These are phyloP conservation scores for Sorex maritimensis DNA, from an alignment of 2,797 vertebrate genomes.

Conservation along the genomic window DNA sequence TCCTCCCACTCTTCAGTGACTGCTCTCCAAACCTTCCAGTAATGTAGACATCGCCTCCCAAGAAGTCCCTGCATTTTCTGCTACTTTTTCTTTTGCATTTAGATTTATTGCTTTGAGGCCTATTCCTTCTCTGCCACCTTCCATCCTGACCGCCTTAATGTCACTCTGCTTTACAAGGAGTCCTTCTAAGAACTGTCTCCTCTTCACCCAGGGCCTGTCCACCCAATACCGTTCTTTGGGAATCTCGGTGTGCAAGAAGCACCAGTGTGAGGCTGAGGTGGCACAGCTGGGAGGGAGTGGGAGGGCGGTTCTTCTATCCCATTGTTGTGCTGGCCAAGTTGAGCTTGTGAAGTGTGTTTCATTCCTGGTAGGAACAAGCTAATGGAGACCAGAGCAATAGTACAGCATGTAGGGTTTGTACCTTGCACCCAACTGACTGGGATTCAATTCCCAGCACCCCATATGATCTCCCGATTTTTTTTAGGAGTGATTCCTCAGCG, in stretches of 20 bases:
- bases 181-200: neutral
- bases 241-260: neutral
- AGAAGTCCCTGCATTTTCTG: neutral
- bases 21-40: neutral
- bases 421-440: too few species aligned
- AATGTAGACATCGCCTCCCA: neutral
- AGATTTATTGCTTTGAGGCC: conserved; percentile 42
- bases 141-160: neutral
- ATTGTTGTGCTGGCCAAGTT: neutral
- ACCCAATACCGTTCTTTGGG: neutral
- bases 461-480: too few species aligned
- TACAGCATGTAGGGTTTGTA: too few species aligned
- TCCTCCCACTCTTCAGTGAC: conserved; percentile 10
- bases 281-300: neutral
- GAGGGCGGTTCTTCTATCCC: neutral
- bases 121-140: conserved; percentile 7
- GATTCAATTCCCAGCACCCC: too few species aligned
- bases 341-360: neutral
- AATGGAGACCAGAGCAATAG: neutral
- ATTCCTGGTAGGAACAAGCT: neutral
- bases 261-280: neutral
- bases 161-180: neutral
- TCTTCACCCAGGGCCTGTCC: too few species aligned
- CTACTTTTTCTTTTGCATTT: conserved; percentile 18
- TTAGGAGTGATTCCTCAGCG: too few species aligned